A percentile compares a stretch with the other conserved stretches of the same genome.
Evolutionary conservation across 2,888 invertebrate species (phyloP).

Genomic region (Boloria selene): DNA sequence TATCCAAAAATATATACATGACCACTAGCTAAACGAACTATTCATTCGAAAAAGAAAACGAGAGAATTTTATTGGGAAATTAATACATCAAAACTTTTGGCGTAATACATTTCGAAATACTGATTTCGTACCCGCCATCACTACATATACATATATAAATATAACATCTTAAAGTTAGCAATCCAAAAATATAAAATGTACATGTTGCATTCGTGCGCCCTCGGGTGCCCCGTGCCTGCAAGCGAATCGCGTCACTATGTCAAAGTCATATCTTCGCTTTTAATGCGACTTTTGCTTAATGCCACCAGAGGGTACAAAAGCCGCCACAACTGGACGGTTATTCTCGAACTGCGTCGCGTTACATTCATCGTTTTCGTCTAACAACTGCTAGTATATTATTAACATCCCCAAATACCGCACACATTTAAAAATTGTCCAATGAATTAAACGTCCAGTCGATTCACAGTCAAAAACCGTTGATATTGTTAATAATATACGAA

Average conservation of each 20-base stretch:
- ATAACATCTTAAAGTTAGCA: constrained; percentile 83
- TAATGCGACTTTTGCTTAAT: constrained; percentile 63
- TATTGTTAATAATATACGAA: constrained; percentile 53
- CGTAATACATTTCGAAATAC: constrained; percentile 80
- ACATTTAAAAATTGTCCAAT: constrained; percentile 32
- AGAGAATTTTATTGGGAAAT: constrained; percentile 76
- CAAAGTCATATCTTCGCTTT: constrained; percentile 54
- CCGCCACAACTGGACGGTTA: constrained; percentile 80
- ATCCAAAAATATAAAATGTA: constrained; percentile 83
- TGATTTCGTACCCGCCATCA: constrained; percentile 77
- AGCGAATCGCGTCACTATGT: constrained; percentile 56
- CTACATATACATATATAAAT: constrained; percentile 83
- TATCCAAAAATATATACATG: constrained; percentile 80
- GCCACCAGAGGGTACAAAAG: constrained; percentile 75
- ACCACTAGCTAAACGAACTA: constrained; percentile 81
- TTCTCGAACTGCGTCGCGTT: constrained; percentile 75
- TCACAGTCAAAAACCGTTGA: constrained; percentile 40
- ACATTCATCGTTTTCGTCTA: constrained; percentile 48
- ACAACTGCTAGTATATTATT: constrained; percentile 44
- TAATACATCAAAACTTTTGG: constrained; percentile 82
- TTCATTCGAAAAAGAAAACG: constrained; percentile 61
- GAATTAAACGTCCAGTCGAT: constrained; percentile 7
- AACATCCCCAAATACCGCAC: constrained; percentile 41
- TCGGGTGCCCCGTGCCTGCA: constrained; percentile 63
- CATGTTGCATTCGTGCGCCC: constrained; percentile 78